Percentiles rank a stretch among this genome's conserved stretches.
phyloP scores from a whole-genome alignment of 2,113 vertebrate species.

The Crotalus viridis region DNA sequence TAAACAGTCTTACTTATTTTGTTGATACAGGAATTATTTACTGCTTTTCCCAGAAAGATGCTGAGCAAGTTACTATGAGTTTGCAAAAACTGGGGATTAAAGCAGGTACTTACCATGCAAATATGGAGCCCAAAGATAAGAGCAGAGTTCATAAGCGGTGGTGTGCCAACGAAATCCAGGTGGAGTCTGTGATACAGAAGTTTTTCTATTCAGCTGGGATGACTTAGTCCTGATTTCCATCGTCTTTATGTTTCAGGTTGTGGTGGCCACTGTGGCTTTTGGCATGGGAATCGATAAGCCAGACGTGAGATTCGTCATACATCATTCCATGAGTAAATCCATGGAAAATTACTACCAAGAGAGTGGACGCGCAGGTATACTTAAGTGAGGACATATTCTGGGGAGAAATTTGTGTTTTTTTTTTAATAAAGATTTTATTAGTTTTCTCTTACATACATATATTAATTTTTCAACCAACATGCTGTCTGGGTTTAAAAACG shows the following conservation, averaged over 20 bases:
- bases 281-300: slow-evolving; percentile 98
- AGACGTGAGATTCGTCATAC: slow-evolving; percentile 93
- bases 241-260: slow-evolving; percentile 74
- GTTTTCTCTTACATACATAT: too few relatives aligned
- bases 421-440: too few relatives aligned
- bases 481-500: too few relatives aligned
- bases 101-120: slow-evolving; percentile 87
- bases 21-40: slow-evolving; percentile 87
- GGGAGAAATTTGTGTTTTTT: too few relatives aligned
- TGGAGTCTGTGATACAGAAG: slow-evolving; percentile 42
- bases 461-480: too few relatives aligned
- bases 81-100: slow-evolving; percentile 82
- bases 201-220: not conserved
- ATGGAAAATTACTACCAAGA: slow-evolving; percentile 99
- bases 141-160: slow-evolving; percentile 86
- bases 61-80: slow-evolving; percentile 82
- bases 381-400: not conserved
- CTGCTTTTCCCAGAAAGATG: slow-evolving; percentile 97
- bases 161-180: slow-evolving; percentile 88
- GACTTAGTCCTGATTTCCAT: not conserved
- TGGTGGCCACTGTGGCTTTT: slow-evolving; percentile 96
- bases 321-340: slow-evolving; percentile 97
- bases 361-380: slow-evolving; percentile 92
- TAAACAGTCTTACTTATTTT: slow-evolving; percentile 1
- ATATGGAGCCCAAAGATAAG: slow-evolving; percentile 86